Evolutionary conservation across 2,113 vertebrate genomes (phyloP).

Genomic region (Arenaria interpres): DNA sequence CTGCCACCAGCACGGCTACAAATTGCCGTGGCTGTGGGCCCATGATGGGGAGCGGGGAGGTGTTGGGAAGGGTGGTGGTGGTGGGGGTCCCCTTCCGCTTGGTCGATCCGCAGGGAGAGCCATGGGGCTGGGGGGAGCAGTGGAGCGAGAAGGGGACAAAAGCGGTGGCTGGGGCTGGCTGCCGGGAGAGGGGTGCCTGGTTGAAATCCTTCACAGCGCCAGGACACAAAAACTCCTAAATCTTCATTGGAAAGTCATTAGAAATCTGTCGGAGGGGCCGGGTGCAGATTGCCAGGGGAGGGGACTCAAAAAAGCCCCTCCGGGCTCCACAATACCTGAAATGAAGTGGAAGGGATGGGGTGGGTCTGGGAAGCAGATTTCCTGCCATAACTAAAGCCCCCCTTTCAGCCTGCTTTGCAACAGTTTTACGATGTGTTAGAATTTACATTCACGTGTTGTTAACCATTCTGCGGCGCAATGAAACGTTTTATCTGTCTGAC

Average conservation of each 20-base stretch:
- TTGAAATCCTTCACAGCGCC: slow-evolving; percentile 61
- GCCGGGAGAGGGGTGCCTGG: not conserved
- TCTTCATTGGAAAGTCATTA: slow-evolving; percentile 91
- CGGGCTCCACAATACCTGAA: slow-evolving; percentile 85
- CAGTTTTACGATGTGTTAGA: slow-evolving; percentile 88
- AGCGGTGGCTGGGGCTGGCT: not conserved
- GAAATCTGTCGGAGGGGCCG: slow-evolving; percentile 83
- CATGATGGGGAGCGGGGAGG: not conserved
- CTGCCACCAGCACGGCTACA: slow-evolving; percentile 53
- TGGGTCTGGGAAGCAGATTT: slow-evolving; percentile 82
- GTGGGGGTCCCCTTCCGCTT: not conserved
- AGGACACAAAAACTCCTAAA: slow-evolving; percentile 73
- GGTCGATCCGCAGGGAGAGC: not conserved
- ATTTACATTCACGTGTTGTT: slow-evolving; percentile 93
- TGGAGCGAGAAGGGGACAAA: slow-evolving; percentile 51
- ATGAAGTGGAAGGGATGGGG: slow-evolving; percentile 85
- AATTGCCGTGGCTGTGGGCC: slow-evolving; percentile 47
- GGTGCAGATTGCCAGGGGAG: slow-evolving; percentile 82
- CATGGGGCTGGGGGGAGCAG: not conserved
- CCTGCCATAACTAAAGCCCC: slow-evolving; percentile 64
- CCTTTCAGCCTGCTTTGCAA: slow-evolving; percentile 82
- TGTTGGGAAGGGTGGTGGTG: not conserved
- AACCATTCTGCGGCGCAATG: slow-evolving; percentile 84
- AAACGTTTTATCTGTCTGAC: slow-evolving; percentile 94
- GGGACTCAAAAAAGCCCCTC: slow-evolving; percentile 81